Base-by-base conservation (phyloP, 2,113 vertebrate species). In the Aspiorhynchus laticeps region DNA sequence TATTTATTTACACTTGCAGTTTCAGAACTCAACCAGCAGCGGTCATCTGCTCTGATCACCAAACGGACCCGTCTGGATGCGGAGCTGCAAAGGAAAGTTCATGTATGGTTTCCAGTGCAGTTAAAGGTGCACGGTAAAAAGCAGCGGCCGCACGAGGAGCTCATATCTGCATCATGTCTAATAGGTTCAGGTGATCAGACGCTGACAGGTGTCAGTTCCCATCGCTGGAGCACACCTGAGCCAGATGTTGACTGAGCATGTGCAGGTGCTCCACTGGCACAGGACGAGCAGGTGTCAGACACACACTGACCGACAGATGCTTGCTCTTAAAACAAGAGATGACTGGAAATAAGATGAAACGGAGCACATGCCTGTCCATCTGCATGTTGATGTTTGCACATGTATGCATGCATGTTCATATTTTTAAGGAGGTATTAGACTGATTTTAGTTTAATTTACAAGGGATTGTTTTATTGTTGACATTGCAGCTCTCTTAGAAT, bases 171-270 rank as follows among this genome's bases (percentile, higher is more conserved):
- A 65, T 81, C 19, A 15, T 14, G 43, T 51, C 11, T 51, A 53
- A 82, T 17, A 83, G 26, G 81, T 71, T 83, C 43, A 46, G 15
- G 26, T 4, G 43, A 67, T 28, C 48, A 63, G 53, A n/a, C 0
- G 28, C 31, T n/a, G 75, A 69, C 85, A 80, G 74, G 84, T 80
- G 85, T 86, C 59, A n/a, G 65, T 71, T 77, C 67, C 85, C 67
- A 36, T 73, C 12, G 38, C 61, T 38, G 79, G 36, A 51, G 28
- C 36, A 53, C 85, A 80, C 28, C 85, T 86, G 85, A 82, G 51
- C 67, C 85, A 82, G 79, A 76, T 82, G 78, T 82, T 7, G 3
- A 81, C 79, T 51, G 79, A 87, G 79, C 36, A 33, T 59, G 65
- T 81, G 63, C 85, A 81, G 78, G 65, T 73, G 73, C 69, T 71